These are phyloP conservation scores for Sclerurus mexicanus DNA, from an alignment of 2,113 vertebrate genomes.

Conservation along the genomic window DNA sequence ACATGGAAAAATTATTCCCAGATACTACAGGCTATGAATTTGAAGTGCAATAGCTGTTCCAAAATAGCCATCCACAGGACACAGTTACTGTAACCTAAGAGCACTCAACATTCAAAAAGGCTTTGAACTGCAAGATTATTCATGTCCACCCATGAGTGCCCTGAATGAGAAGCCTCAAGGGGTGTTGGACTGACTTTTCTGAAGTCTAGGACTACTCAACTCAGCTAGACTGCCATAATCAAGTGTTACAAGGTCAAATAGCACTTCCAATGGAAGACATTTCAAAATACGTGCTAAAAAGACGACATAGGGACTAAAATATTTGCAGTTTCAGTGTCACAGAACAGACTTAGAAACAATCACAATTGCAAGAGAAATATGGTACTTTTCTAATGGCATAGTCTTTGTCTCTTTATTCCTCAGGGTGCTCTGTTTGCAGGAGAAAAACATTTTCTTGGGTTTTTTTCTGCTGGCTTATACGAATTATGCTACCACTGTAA, in stretches of 20 bases:
- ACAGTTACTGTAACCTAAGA: background rate
- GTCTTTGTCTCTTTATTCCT: background rate
- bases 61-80: background rate
- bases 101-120: background rate
- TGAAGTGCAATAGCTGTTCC: background rate
- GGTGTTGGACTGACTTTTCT: background rate
- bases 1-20: background rate
- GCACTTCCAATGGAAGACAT: background rate
- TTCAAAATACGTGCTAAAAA: background rate
- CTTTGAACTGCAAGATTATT: background rate
- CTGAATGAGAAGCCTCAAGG: background rate
- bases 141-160: background rate
- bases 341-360: background rate
- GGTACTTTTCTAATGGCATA: background rate
- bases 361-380: background rate
- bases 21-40: background rate
- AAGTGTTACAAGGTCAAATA: background rate
- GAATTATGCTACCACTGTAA: background rate
- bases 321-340: background rate
- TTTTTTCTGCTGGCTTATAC: background rate
- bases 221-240: background rate
- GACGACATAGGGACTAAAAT: background rate
- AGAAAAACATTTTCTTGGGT: fast-evolving
- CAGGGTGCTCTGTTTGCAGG: background rate
- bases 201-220: background rate